phyloP scores from a whole-genome alignment of 2,888 invertebrate genomes.

The Nomada ferruginata region DNA sequence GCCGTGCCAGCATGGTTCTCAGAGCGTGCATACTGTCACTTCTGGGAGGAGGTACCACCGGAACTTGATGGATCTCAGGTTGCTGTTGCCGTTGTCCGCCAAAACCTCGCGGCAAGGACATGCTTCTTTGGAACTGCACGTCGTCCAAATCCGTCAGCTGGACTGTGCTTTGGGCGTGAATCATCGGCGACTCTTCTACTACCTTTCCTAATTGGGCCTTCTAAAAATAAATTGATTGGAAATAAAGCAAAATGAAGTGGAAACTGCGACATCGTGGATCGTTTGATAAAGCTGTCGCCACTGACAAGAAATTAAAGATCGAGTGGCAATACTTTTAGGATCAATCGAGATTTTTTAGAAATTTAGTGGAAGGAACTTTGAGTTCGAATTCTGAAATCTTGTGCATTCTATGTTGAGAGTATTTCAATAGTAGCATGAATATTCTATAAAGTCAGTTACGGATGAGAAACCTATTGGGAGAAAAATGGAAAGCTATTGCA shows the following conservation, averaged over 20 bases:
- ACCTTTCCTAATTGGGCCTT: constrained; percentile 78
- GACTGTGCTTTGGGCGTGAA: constrained; percentile 78
- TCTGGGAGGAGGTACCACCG: constrained; percentile 82
- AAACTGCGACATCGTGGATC: constrained; percentile 1
- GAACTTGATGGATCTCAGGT: constrained; percentile 74
- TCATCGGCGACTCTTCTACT: constrained; percentile 76
- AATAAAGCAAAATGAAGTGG: constrained; percentile 15
- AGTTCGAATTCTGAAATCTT: too few relatives aligned
- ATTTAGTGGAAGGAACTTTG: too few relatives aligned
- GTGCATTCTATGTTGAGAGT: too few relatives aligned
- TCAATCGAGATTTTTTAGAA: too few relatives aligned
- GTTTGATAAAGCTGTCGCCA: neutral
- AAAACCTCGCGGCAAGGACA: constrained; percentile 84
- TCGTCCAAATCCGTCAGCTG: constrained; percentile 79
- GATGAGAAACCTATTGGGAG: too few relatives aligned
- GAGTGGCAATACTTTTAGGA: too few relatives aligned
- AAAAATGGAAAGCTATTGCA: too few relatives aligned
- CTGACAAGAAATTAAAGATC: too few relatives aligned
- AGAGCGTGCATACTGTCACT: constrained; percentile 84
- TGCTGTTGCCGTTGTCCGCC: constrained; percentile 79
- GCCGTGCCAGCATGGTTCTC: constrained; percentile 81
- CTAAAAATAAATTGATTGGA: constrained; percentile 57
- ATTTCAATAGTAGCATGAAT: too few relatives aligned
- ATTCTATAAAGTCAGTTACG: too few relatives aligned
- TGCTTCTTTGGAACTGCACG: constrained; percentile 82